These are phyloP conservation scores for Mionectes macconnelli DNA, from an alignment of 2,113 vertebrate species.

Conservation along the genomic window DNA sequence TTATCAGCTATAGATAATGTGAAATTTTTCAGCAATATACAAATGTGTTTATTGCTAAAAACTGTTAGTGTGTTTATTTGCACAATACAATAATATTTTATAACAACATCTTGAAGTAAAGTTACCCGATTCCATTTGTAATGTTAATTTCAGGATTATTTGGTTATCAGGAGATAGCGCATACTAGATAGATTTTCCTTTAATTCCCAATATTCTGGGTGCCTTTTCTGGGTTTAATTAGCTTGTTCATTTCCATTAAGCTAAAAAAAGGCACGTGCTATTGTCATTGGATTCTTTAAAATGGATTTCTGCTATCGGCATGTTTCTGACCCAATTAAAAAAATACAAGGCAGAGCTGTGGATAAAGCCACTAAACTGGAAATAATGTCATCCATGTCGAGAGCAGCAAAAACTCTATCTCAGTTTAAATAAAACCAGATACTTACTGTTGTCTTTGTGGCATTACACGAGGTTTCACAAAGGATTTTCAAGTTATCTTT, in stretches of 20 bases:
- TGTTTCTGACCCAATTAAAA: slow-evolving; percentile 67
- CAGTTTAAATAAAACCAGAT: background rate
- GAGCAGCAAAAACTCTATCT: background rate
- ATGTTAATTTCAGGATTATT: background rate
- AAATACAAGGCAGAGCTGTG: slow-evolving; percentile 35
- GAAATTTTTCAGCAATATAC: background rate
- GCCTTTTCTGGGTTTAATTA: slow-evolving; percentile 46
- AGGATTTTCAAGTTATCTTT: background rate
- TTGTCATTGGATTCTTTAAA: slow-evolving; percentile 60
- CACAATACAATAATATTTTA: background rate
- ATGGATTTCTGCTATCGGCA: slow-evolving; percentile 67
- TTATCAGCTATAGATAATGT: background rate
- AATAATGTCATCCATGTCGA: slow-evolving; percentile 11
- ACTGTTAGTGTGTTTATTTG: background rate
- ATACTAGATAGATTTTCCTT: background rate
- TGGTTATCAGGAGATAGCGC: background rate
- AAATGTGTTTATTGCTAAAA: background rate
- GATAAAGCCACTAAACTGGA: slow-evolving; percentile 52
- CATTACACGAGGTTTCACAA: background rate
- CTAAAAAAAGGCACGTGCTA: slow-evolving; percentile 33
- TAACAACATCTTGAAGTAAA: background rate
- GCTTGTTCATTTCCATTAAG: slow-evolving; percentile 38
- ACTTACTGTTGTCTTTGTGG: background rate
- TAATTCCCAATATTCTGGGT: slow-evolving; percentile 15
- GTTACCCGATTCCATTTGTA: background rate